Conservation (phyloP, 2,888 invertebrate genomes). For the Apotomis capreana region DNA sequence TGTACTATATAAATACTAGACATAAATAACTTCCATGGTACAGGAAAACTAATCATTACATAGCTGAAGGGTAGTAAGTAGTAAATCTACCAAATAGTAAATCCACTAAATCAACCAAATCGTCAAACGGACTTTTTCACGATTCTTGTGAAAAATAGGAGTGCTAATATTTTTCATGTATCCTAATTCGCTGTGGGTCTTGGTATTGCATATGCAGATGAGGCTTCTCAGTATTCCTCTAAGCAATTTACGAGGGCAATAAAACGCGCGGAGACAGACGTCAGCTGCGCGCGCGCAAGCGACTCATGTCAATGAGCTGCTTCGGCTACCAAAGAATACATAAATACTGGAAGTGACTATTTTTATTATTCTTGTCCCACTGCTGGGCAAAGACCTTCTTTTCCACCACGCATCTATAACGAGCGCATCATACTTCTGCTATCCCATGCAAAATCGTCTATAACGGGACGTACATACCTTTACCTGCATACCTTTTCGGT, state of each 20-base stretch:
- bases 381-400: background rate
- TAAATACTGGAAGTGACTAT: conserved; percentile 47
- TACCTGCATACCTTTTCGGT: too few relatives aligned
- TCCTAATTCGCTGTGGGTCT: conserved; percentile 16
- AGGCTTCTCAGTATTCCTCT: conserved; percentile 50
- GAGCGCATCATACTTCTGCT: too few relatives aligned
- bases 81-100: too few relatives aligned
- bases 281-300: conserved; percentile 51
- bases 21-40: too few relatives aligned
- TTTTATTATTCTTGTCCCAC: background rate
- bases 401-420: too few relatives aligned
- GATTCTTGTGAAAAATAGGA: background rate
- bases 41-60: too few relatives aligned
- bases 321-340: background rate
- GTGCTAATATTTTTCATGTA: background rate
- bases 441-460: too few relatives aligned
- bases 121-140: too few relatives aligned
- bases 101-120: too few relatives aligned
- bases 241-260: conserved; percentile 64
- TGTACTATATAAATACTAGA: too few relatives aligned
- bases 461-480: too few relatives aligned
- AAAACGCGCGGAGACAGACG: conserved; percentile 63
- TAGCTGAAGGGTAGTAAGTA: too few relatives aligned
- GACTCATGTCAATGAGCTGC: conserved; percentile 56
- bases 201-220: conserved; percentile 14